Base-by-base conservation (phyloP, 2,888 invertebrate genomes). In the Drosophila rubida region DNA sequence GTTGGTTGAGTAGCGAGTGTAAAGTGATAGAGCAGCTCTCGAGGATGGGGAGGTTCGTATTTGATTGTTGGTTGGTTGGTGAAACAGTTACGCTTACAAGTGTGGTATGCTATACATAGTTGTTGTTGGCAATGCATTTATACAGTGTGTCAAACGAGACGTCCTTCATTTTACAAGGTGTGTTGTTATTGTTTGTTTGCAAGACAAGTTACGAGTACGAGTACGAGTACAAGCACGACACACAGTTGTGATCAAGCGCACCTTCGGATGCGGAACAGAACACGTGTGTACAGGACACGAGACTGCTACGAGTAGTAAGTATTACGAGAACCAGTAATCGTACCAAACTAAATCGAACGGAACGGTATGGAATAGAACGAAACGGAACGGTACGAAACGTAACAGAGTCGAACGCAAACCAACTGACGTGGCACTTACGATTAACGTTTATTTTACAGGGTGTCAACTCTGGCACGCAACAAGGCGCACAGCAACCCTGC, bases 81-180 rank as follows among this genome's bases (percentile, higher is more conserved):
- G 54, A 55, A 41, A 73, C 66, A 75, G 61, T 70, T 65, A 73
- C 53, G 59, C 65, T 74, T 72, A 69, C 11, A 60, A 60, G 27
- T 69, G 54, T n/a, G n/a, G n/a, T n/a, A 49, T 62, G 22, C 61
- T 71, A 65, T 74, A 74, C 65, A 72, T 44, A 61, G n/a, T 49
- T 23, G 3, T 37, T 59, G 39, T n/a, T n/a, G 19, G 48, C 1
- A 48, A 75, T 74, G 75, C 75, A 73, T 74, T 74, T 74, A 39
- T 72, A 72, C 72, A 72, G 69, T 73, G 73, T 72, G 45, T 54
- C 19, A 25, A 54, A 61, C 37, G 51, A 53, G 42, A 46, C 42
- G 55, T 65, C 41, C 46, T 13, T 14, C 50, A 22, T 37, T 46
- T 60, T 45, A 53, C 58, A 64, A 22, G 54, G 35, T 46, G 4